phyloP scores from a whole-genome alignment of 2,797 vertebrate species.

The Megaceryle alcyon region DNA sequence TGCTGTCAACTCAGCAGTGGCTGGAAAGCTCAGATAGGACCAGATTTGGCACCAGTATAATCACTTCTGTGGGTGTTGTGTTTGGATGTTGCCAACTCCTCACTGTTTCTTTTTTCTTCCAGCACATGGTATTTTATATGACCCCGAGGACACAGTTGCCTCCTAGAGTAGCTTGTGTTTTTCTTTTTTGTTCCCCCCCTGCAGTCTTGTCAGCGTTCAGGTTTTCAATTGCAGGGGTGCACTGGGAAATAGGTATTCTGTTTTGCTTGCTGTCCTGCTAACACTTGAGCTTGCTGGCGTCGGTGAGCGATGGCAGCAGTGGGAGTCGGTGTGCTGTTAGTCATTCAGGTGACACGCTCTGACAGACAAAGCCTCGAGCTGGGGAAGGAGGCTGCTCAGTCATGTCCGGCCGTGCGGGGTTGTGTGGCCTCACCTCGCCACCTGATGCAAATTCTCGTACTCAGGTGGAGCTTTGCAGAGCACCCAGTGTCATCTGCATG shows the following conservation, averaged over 20 bases:
- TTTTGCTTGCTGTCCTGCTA: not conserved
- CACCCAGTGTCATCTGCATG: not conserved
- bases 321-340: not conserved
- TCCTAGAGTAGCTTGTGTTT: not conserved
- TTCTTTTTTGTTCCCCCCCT: not conserved
- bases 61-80: not conserved
- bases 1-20: slow-evolving; percentile 43
- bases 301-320: not conserved
- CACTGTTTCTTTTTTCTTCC: not conserved
- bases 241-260: not conserved
- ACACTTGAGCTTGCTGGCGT: not conserved
- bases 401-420: not conserved
- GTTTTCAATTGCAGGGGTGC: not conserved
- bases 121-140: not conserved
- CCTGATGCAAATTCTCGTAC: not conserved
- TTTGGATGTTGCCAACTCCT: not conserved
- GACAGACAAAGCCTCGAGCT: not conserved
- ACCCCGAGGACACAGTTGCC: slow-evolving; percentile 3
- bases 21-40: slow-evolving; percentile 17
- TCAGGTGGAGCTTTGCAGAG: not conserved
- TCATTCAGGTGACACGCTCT: not conserved
- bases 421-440: not conserved
- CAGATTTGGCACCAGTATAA: slow-evolving; percentile 29
- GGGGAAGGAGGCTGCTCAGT: not conserved
- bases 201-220: not conserved